phyloP scores from a whole-genome alignment of 2,113 vertebrate species.

The Ptyas mucosa region DNA sequence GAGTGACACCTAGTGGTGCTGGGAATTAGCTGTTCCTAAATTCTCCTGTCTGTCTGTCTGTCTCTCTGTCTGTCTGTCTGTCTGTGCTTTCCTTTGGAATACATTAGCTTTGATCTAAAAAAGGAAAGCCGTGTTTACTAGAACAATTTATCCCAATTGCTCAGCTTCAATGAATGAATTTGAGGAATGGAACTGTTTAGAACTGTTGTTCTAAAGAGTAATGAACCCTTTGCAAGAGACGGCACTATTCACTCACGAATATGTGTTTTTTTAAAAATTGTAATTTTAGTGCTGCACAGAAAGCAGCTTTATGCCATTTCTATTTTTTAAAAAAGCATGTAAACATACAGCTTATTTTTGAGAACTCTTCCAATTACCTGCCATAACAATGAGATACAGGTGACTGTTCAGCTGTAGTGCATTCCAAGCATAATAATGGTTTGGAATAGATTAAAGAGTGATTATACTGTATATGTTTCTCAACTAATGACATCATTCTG shows the following conservation, averaged over 20 bases:
- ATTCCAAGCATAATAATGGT: not conserved
- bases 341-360: not conserved
- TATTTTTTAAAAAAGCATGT: not conserved
- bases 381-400: not conserved
- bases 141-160: not conserved
- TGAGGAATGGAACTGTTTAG: not conserved
- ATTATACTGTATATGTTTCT: not conserved
- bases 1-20: constrained; percentile 15
- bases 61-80: not conserved
- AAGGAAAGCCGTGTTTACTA: constrained; percentile 4
- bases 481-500: not conserved
- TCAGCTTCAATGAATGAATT: not conserved
- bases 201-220: not conserved
- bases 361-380: not conserved
- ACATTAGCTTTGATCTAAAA: not conserved
- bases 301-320: not conserved
- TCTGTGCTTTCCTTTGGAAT: not conserved
- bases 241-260: not conserved
- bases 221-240: not conserved
- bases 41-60: not conserved
- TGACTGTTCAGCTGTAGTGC: not conserved
- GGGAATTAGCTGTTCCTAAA: not conserved
- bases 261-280: not conserved
- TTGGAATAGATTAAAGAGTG: not conserved
- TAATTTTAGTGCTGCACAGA: not conserved